These are phyloP conservation scores for Coregonus clupeaformis DNA, from an alignment of 2,113 vertebrate genomes.

Conservation along the genomic window DNA sequence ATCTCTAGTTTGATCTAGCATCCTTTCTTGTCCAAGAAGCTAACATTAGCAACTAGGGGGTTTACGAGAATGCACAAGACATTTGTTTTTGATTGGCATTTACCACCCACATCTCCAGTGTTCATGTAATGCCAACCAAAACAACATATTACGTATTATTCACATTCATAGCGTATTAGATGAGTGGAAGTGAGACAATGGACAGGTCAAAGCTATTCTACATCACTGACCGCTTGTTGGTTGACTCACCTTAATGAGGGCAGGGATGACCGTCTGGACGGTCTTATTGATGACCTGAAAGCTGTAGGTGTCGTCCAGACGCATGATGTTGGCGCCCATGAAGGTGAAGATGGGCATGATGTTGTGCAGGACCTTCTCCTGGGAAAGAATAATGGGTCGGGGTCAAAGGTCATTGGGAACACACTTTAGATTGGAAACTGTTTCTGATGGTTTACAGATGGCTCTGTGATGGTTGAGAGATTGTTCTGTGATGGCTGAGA, in stretches of 20 bases:
- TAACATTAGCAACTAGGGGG: constrained; percentile 12
- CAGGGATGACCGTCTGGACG: constrained; percentile 91
- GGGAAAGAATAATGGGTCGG: constrained; percentile 8
- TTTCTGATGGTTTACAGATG: no score
- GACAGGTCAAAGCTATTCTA: background rate
- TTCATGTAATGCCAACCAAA: no score
- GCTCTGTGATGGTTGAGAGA: background rate
- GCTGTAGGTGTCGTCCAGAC: constrained; percentile 93
- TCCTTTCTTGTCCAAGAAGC: constrained; percentile 23
- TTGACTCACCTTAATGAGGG: constrained; percentile 84
- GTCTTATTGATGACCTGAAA: constrained; percentile 96
- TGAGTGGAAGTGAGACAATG: background rate
- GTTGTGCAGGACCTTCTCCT: constrained; percentile 98
- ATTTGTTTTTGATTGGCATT: background rate
- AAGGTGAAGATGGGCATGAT: constrained; percentile 99
- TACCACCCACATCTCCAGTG: no score
- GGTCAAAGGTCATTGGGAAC: no score
- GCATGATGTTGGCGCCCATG: constrained; percentile 94
- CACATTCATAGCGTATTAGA: no score
- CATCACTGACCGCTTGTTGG: background rate
- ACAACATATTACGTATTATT: no score
- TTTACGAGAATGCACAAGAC: background rate
- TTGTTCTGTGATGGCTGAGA: background rate
- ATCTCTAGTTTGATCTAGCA: constrained; percentile 27
- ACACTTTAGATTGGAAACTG: no score